Evolutionary conservation across 2,888 invertebrate genomes (phyloP).

Genomic region (Timema cristinae): DNA sequence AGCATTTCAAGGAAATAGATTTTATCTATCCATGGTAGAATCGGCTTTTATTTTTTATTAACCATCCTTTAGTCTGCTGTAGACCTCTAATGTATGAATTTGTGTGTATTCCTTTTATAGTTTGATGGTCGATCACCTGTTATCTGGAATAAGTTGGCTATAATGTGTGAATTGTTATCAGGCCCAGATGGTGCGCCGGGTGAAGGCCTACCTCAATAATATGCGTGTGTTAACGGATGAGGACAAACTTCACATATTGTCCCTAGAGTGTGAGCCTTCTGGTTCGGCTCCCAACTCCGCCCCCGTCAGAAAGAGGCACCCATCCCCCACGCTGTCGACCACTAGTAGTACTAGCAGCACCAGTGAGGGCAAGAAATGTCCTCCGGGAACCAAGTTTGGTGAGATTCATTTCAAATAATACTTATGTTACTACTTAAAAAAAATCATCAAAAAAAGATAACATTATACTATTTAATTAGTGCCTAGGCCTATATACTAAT

Average conservation of each 20-base stretch:
- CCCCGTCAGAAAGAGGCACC: slow-evolving; percentile 71
- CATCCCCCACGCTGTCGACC: slow-evolving; percentile 89
- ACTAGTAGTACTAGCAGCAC: slow-evolving; percentile 88
- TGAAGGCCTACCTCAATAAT: slow-evolving; percentile 91
- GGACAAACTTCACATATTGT: slow-evolving; percentile 81
- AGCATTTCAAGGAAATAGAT: no score
- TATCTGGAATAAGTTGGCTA: slow-evolving; percentile 2
- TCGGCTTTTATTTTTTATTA: no score
- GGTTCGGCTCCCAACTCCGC: slow-evolving; percentile 49
- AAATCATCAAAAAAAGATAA: no score
- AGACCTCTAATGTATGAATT: neutral
- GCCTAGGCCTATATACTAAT: no score
- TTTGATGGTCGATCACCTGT: neutral
- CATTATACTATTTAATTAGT: no score
- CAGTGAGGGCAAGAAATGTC: slow-evolving; percentile 62
- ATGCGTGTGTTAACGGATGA: slow-evolving; percentile 92
- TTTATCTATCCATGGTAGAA: no score
- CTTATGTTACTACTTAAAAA: no score
- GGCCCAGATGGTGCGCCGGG: slow-evolving; percentile 96
- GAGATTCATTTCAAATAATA: no score
- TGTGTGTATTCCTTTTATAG: neutral
- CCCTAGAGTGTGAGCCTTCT: slow-evolving; percentile 81
- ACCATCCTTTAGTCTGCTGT: no score
- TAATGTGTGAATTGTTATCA: slow-evolving; percentile 36
- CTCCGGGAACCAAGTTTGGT: slow-evolving; percentile 46